Evolutionary conservation across 2,888 invertebrate species (phyloP).

Genomic region (Chelonus formosanus): DNA sequence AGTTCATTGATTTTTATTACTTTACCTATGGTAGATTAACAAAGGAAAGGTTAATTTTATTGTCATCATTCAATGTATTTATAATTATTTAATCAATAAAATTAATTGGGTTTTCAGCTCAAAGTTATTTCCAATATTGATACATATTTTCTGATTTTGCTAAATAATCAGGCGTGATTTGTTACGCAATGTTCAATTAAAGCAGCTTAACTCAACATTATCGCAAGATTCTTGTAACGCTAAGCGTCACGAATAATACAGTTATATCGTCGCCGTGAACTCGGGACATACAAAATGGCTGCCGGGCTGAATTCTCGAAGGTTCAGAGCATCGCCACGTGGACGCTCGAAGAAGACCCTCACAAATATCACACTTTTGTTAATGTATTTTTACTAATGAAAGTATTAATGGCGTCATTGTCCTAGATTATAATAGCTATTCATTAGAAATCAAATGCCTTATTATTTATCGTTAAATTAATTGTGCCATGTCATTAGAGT

Average conservation of each 20-base stretch:
- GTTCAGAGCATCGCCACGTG: constrained; percentile 59
- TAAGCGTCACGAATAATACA: constrained; percentile 31
- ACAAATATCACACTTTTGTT: constrained; percentile 15
- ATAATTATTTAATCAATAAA: too few relatives aligned
- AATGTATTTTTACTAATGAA: neutral
- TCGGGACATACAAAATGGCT: constrained; percentile 59
- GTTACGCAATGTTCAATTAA: constrained; percentile 5
- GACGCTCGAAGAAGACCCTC: constrained; percentile 42
- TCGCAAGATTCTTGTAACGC: neutral
- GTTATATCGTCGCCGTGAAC: constrained; percentile 33
- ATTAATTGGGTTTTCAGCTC: too few relatives aligned
- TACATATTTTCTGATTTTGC: neutral
- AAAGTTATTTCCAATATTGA: neutral
- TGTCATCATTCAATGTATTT: too few relatives aligned
- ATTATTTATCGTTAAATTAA: too few relatives aligned
- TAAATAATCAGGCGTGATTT: neutral
- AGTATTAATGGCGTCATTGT: neutral
- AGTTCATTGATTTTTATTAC: too few relatives aligned
- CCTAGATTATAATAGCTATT: neutral
- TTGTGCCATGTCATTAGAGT: too few relatives aligned
- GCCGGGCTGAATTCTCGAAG: constrained; percentile 53
- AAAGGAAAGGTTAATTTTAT: too few relatives aligned
- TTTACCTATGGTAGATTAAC: too few relatives aligned
- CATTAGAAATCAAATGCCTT: too few relatives aligned
- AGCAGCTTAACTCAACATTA: constrained; percentile 10